Percentiles rank a stretch among this genome's conserved stretches.
These are phyloP conservation scores for Clarias fuscus DNA, from an alignment of 2,797 vertebrate genomes.

Conservation along the genomic window DNA sequence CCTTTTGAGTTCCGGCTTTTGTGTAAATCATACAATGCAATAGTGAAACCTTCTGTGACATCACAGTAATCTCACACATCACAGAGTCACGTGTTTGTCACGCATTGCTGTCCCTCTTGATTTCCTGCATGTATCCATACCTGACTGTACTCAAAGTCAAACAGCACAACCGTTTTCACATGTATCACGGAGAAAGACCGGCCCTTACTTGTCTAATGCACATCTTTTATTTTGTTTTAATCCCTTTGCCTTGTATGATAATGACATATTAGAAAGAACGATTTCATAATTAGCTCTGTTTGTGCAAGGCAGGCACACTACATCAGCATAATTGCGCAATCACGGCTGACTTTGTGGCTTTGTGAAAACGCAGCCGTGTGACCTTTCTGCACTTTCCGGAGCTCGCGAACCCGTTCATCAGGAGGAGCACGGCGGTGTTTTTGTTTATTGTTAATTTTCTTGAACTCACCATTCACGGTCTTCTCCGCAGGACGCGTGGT, in stretches of 20 bases:
- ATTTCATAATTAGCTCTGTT: not conserved
- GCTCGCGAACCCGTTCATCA: not conserved
- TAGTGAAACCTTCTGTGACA: not conserved
- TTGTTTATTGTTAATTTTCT: no score
- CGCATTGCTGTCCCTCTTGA: not conserved
- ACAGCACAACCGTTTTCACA: not conserved
- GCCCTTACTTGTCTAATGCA: not conserved
- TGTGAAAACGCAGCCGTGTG: constrained; percentile 6
- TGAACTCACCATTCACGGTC: not conserved
- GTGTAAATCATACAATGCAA: not conserved
- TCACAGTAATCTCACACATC: no score
- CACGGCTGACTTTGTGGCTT: not conserved
- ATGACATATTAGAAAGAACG: not conserved
- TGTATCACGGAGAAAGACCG: not conserved
- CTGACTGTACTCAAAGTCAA: not conserved
- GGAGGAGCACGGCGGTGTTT: not conserved
- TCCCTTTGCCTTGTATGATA: not conserved
- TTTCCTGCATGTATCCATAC: not conserved
- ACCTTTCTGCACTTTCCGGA: constrained; percentile 23
- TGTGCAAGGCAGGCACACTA: not conserved
- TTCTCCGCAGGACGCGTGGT: constrained; percentile 68
- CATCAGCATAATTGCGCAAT: not conserved
- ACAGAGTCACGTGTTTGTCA: not conserved
- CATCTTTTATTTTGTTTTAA: not conserved
- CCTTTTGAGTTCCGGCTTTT: not conserved